Percentiles rank a stretch among this genome's conserved stretches.
Evolutionary conservation across 2,888 invertebrate genomes (phyloP).

Genomic region (Anarsia innoxiella): DNA sequence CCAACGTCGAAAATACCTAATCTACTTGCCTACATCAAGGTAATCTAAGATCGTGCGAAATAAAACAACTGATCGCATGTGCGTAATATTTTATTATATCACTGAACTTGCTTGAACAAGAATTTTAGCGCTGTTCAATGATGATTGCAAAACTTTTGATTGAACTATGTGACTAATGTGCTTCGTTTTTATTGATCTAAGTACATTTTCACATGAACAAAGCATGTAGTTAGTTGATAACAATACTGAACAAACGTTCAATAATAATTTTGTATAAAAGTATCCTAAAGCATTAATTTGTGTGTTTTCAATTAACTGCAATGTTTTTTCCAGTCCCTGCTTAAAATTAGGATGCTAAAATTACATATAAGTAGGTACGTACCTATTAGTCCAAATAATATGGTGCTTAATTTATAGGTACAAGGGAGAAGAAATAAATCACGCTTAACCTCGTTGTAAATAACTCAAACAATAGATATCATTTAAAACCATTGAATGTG

Average conservation of each 20-base stretch:
- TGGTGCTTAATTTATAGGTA: neutral
- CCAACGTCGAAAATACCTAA: no score
- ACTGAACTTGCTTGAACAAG: slow-evolving; percentile 61
- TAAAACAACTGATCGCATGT: slow-evolving; percentile 64
- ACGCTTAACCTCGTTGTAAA: no score
- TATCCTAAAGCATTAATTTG: slow-evolving; percentile 46
- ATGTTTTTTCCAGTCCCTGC: slow-evolving; percentile 36
- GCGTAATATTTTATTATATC: slow-evolving; percentile 72
- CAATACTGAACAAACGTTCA: slow-evolving; percentile 51
- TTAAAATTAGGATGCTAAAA: slow-evolving; percentile 28
- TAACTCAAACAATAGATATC: no score
- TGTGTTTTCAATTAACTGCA: slow-evolving; percentile 30
- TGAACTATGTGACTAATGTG: slow-evolving; percentile 66
- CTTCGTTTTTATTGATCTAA: slow-evolving; percentile 55
- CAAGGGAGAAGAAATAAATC: no score
- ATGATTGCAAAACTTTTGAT: slow-evolving; percentile 53
- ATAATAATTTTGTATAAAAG: slow-evolving; percentile 53
- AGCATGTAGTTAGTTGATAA: slow-evolving; percentile 42
- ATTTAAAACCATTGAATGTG: no score
- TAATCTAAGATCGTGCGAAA: no score
- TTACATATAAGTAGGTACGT: no score
- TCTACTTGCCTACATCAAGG: no score
- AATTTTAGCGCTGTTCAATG: slow-evolving; percentile 59
- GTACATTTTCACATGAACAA: slow-evolving; percentile 28
- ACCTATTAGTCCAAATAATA: no score